Evolutionary conservation across 2,797 vertebrate genomes (phyloP).

Genomic region (Aratinga solstitialis): DNA sequence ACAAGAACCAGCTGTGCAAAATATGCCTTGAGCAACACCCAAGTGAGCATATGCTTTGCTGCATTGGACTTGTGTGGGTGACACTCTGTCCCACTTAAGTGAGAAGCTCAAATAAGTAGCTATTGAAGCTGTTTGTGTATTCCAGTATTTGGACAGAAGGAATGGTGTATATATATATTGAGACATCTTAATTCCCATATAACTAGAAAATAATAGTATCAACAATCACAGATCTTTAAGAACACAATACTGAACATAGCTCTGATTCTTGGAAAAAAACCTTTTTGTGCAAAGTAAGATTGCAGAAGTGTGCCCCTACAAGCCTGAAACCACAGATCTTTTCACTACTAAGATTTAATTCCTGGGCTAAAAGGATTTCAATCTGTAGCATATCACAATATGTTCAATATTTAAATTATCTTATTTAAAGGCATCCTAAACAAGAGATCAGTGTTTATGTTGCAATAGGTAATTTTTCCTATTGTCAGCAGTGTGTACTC

Average conservation of each 20-base stretch:
- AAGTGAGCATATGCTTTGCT: background rate
- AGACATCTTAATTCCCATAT: background rate
- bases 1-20: constrained; percentile 3
- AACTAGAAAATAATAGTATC: background rate
- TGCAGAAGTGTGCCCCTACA: background rate
- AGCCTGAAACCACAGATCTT: background rate
- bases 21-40: background rate
- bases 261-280: background rate
- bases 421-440: background rate
- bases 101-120: background rate
- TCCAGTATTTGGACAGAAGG: background rate
- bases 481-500: background rate
- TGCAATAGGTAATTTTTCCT: background rate
- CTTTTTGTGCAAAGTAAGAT: background rate
- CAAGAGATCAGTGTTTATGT: background rate
- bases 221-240: background rate
- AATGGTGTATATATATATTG: background rate
- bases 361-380: background rate
- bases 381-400: background rate
- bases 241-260: background rate
- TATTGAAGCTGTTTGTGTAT: background rate
- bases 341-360: background rate
- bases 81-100: background rate
- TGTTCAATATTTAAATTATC: background rate
- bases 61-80: background rate